Percentiles rank a stretch among this genome's conserved stretches.
These are phyloP conservation scores for Hyla sarda DNA, from an alignment of 2,113 vertebrate species.

Conservation along the genomic window DNA sequence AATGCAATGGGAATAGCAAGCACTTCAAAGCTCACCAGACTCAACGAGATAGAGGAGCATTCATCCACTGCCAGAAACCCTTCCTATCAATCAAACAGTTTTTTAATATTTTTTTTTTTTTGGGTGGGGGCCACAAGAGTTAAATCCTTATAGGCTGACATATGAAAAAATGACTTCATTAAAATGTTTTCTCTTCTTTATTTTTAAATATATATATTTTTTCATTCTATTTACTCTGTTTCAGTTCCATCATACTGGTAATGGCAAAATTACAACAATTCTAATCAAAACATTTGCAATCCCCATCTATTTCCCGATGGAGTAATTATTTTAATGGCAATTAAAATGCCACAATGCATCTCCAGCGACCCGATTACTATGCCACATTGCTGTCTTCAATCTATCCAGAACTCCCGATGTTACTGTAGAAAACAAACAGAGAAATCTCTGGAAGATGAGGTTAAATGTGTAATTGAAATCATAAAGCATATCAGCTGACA, in stretches of 20 bases:
- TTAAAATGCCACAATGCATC: conserved; percentile 53
- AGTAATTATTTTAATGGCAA: conserved; percentile 54
- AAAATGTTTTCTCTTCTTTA: neutral
- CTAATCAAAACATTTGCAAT: conserved; percentile 45
- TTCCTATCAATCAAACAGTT: neutral
- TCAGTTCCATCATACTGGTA: neutral
- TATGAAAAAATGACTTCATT: neutral
- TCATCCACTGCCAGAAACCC: too few species aligned
- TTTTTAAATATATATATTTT: neutral
- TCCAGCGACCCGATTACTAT: conserved; percentile 39
- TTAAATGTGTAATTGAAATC: conserved; percentile 50
- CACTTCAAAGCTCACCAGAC: too few species aligned
- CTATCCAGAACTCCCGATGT: conserved; percentile 22
- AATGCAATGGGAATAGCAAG: neutral
- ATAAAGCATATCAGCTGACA: conserved; percentile 62
- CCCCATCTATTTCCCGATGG: conserved; percentile 39
- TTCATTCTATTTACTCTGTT: neutral
- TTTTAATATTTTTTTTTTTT: neutral
- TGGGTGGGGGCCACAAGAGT: too few species aligned
- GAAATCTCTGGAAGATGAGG: conserved; percentile 40
- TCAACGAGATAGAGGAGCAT: too few species aligned
- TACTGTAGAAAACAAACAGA: conserved; percentile 30
- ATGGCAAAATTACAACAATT: conserved; percentile 36
- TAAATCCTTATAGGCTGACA: neutral
- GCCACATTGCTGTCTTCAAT: conserved; percentile 27